phyloP scores from a whole-genome alignment of 2,888 invertebrate genomes.

The Drosophila pseudotakahashii region DNA sequence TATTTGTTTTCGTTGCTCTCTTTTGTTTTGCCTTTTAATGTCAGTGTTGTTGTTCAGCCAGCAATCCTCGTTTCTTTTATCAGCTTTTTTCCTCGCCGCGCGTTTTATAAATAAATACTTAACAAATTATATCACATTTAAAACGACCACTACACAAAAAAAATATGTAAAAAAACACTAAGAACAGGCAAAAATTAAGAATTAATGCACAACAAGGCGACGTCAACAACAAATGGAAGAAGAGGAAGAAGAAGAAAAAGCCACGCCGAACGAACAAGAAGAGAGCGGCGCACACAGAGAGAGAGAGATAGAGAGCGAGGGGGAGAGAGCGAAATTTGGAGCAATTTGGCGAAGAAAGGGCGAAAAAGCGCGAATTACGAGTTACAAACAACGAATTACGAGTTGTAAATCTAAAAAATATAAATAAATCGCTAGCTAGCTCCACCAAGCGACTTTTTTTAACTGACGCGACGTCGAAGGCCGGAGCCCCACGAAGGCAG shows the following conservation, averaged over 20 bases:
- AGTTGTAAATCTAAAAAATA: conserved; percentile 51
- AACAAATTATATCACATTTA: conserved; percentile 74
- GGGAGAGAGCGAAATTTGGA: conserved; percentile 11
- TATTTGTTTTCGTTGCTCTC: conserved; percentile 13
- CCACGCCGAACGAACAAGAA: conserved; percentile 55
- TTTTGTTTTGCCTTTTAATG: conserved; percentile 7
- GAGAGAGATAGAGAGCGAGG: conserved; percentile 2
- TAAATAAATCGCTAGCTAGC: conserved; percentile 63
- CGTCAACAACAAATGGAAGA: conserved; percentile 38
- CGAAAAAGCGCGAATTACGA: conserved; percentile 24
- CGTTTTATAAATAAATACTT: conserved; percentile 71
- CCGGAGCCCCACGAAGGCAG: conserved; percentile 57
- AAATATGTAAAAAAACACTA: conserved; percentile 25
- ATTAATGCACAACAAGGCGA: conserved; percentile 36
- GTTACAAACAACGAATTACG: conserved; percentile 40
- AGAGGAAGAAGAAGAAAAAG: conserved; percentile 40
- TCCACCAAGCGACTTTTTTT: conserved; percentile 69
- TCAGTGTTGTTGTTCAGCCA: conserved; percentile 8
- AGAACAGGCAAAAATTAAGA: conserved; percentile 19
- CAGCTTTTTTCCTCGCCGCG: conserved; percentile 14
- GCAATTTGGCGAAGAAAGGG: conserved; percentile 14
- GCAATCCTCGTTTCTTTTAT: conserved; percentile 1
- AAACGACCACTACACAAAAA: conserved; percentile 21
- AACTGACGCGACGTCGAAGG: conserved; percentile 70
- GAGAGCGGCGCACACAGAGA: conserved; percentile 24